Base-by-base conservation (phyloP, 1,140 invertebrate species). In the Bombus picipes region DNA sequence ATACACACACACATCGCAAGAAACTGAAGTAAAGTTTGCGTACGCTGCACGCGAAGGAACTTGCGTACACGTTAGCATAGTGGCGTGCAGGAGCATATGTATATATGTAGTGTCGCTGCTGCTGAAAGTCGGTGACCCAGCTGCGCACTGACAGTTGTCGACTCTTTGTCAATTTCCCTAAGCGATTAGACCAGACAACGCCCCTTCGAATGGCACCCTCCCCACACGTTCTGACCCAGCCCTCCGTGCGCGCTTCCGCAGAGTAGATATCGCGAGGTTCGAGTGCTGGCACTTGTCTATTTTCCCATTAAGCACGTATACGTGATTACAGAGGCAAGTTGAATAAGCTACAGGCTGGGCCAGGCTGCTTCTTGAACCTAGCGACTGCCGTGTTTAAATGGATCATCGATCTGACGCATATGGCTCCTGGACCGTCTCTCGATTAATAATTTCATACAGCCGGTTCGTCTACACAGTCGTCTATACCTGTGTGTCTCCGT, bases 141-240 rank as follows among this genome's bases (percentile, higher is more conserved):
- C 92, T 93, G 93, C 86, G 72, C 85, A 88, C 81, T 86, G 92
- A 93, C 92, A 92, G 92, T 93, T 93, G 92, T 93, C 91, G 92
- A 92, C 92, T 93, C 93, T 93, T 92, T 93, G 92, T 93, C 92
- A 91, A 93, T 93, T 94, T 93, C 90, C 91, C 89, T 91, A 90
- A 89, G 87, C 89, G 93, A 94, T 93, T 92, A 93, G 88, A 92
- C 74, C 62, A 88, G 87, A 90, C 83, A 85, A 75, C 85, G 77
- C 87, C 88, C 87, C 80, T 88, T 83, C 76, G 81, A 83, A 84
- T 75, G 66, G 39, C 83, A 86, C 68, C 86, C 57, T 78, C 73
- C 77, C 25, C 79, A 15, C 41, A 25, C 9, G 87, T 70, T 78
- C 78, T 65, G 41, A 71, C 59, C 53, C 84, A 47, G 72, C 57